phyloP scores from a whole-genome alignment of 2,113 vertebrate genomes.

The Lagopus muta region DNA sequence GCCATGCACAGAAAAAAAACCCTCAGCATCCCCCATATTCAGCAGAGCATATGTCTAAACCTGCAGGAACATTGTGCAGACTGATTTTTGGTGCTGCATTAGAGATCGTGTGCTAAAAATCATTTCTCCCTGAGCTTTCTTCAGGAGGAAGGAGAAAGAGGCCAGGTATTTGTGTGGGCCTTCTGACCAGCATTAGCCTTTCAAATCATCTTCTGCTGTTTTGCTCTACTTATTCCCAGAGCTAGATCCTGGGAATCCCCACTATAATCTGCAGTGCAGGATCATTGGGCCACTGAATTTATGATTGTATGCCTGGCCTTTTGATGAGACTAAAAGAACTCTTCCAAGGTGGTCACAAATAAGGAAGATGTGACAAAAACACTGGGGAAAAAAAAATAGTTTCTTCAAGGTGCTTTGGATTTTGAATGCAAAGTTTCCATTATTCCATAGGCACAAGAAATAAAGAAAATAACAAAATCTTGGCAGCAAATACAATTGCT shows the following conservation, averaged over 20 bases:
- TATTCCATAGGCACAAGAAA: not conserved
- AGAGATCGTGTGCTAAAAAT: not conserved
- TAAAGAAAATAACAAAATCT: not conserved
- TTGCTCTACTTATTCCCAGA: not conserved
- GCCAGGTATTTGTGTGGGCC: not conserved
- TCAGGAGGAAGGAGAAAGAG: not conserved
- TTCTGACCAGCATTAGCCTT: not conserved
- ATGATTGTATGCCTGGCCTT: not conserved
- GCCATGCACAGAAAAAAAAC: not conserved
- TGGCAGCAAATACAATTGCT: not conserved
- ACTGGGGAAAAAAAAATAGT: not conserved
- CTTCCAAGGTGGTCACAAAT: not conserved
- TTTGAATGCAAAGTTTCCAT: not conserved
- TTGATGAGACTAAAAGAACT: not conserved
- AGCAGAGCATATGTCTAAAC: not conserved
- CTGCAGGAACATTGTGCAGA: rapidly evolving
- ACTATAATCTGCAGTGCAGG: not conserved
- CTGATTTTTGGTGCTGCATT: not conserved
- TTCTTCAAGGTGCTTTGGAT: not conserved
- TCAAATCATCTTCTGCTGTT: not conserved
- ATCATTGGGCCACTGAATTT: not conserved
- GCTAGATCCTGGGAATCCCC: not conserved
- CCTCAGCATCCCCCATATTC: not conserved
- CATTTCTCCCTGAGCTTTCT: not conserved
- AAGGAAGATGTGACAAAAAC: not conserved